Conservation (phyloP, 2,113 vertebrate genomes). For the Lota lota region DNA sequence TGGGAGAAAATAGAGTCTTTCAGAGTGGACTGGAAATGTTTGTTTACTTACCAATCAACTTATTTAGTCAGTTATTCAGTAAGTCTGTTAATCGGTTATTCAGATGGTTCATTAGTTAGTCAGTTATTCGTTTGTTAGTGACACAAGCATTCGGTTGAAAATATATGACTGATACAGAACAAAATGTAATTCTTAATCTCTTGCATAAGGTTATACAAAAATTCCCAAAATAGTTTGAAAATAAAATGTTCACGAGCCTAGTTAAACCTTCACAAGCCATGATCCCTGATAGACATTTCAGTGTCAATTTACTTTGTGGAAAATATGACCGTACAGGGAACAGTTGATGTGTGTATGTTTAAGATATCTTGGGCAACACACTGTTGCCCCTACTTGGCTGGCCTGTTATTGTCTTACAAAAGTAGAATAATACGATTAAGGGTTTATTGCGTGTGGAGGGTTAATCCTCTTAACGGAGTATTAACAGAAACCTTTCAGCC, state of each 20-base stretch:
- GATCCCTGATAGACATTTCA: not conserved
- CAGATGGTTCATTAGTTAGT: too few species aligned
- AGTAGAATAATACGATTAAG: slow-evolving; percentile 86
- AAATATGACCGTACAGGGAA: slow-evolving; percentile 3
- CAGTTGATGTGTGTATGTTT: slow-evolving; percentile 29
- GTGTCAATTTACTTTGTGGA: slow-evolving; percentile 4
- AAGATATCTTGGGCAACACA: slow-evolving; percentile 40
- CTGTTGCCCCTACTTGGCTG: slow-evolving; percentile 38
- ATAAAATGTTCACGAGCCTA: not conserved
- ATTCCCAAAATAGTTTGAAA: not conserved
- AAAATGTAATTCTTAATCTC: not conserved
- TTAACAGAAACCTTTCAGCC: slow-evolving; percentile 59
- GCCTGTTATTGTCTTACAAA: slow-evolving; percentile 66
- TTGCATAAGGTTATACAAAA: not conserved
- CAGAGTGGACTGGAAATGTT: not conserved
- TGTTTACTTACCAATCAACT: not conserved
- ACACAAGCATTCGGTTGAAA: not conserved
- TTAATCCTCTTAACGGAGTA: slow-evolving; percentile 76
- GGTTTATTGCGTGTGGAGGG: slow-evolving; percentile 68
- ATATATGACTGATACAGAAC: not conserved
- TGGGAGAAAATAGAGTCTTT: not conserved
- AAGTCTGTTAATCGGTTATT: too few species aligned
- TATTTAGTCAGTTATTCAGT: too few species aligned
- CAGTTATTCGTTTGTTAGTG: not conserved
- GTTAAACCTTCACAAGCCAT: slow-evolving; percentile 9